A percentile compares a stretch with the other conserved stretches of the same genome.
phyloP scores from a whole-genome alignment of 2,888 invertebrate genomes.

The Sphaerolaimus hirsutus region DNA sequence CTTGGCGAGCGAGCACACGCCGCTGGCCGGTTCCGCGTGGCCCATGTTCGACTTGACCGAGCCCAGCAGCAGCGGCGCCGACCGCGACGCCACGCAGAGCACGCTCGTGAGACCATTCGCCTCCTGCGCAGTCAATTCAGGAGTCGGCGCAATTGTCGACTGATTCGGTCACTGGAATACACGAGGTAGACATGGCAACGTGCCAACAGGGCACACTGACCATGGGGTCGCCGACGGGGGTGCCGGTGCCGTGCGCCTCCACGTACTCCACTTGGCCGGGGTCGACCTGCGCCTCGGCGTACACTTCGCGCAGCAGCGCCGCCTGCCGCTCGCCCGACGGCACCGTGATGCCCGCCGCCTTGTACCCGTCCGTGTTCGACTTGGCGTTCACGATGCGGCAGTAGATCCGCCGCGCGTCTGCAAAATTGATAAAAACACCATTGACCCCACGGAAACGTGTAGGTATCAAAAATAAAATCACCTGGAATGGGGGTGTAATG shows the following conservation, averaged over 20 bases:
- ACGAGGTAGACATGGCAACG: conserved; percentile 74
- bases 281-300: conserved; percentile 39
- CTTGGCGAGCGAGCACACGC: conserved; percentile 24
- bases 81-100: conserved; percentile 61
- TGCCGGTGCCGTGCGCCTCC: conserved; percentile 94
- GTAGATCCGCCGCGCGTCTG: conserved; percentile 6
- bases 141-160: neutral
- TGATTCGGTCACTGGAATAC: neutral
- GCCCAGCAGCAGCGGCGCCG: conserved; percentile 57
- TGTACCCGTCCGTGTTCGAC: conserved; percentile 68
- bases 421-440: too few relatives aligned
- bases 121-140: too few relatives aligned
- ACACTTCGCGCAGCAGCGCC: conserved; percentile 45
- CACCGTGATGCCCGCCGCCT: conserved; percentile 37
- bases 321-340: conserved; percentile 43
- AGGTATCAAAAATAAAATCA: too few relatives aligned
- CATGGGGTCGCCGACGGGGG: conserved; percentile 84
- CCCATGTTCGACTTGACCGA: conserved; percentile 98
- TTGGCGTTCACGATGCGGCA: conserved; percentile 42
- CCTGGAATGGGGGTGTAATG: too few relatives aligned
- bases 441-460: too few relatives aligned
- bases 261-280: conserved; percentile 65
- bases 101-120: conserved; percentile 45
- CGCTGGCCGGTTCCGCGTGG: conserved; percentile 59
- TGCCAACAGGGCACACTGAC: too few relatives aligned